Base-by-base conservation (phyloP, 2,113 vertebrate species). In the Dicaeum eximium region DNA sequence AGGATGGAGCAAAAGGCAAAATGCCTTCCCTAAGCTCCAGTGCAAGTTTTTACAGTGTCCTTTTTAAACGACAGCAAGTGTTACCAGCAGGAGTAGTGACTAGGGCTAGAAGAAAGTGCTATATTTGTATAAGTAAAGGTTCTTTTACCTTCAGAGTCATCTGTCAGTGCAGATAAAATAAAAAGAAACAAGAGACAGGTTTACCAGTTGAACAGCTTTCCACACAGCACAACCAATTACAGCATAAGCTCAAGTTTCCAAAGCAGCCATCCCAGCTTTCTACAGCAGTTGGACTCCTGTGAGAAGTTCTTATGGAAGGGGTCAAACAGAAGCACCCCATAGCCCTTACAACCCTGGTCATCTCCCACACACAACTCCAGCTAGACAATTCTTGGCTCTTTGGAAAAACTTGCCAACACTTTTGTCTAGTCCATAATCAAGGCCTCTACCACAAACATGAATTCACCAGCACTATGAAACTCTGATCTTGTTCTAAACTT, bases 101-200 rank as follows among this genome's bases (percentile, higher is more conserved):
- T 74, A 96, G 28, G 28, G 66, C 90, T 96, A 97, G 88, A 85
- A 20, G 40, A 11, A 91, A 96, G 88, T 62, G 92, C 95, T 96
- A 97, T 98, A 97, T 97, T 98, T 65, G 98, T 82, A 91, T 54
- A 98, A 98, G 97, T 92, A 92, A 84, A 95, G 77, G 78, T 66
- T 90, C 25, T 96, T 98, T 99, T 99, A 99, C 99, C 99, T 99
- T 99, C 99, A 90, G 98, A 98, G 98, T 99, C 99, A 98, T 99
- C 99, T 99, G 99, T 97, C 98, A 98, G 96, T 96, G 97, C 98
- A 98, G 98, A 97, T 38, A 96, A 97, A 95, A 95, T 78, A 93
- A 94, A 94, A 92, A 97, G 90, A 97, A 98, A 96, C 90, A 97
- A 95, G 80, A 97, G 73, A 97, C 58, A 91, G 50, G 56, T 80